Base-by-base conservation (phyloP, 1,140 invertebrate genomes). In the Ridgeia piscesae region DNA sequence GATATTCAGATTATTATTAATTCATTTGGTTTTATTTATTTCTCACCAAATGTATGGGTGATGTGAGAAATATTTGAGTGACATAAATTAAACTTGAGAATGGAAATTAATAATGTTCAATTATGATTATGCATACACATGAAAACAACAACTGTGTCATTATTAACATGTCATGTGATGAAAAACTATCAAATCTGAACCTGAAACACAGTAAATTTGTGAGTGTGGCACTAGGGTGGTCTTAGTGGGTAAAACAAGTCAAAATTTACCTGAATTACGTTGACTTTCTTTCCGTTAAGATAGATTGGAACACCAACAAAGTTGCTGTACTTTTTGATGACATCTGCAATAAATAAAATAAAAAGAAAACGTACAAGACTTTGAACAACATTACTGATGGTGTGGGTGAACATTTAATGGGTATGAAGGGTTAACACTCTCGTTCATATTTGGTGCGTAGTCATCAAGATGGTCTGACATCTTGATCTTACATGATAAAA, bases 311-410 rank as follows among this genome's bases (percentile, higher is more conserved):
- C 98, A 9, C 98, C 98, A 90, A 99, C 98, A 96, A 99, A 99
- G 95, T 99, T 99, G 95, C 98, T 99, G 96, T 99, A 99, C 95
- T 99, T 99, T 94, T 98, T 98, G 88, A 99, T 98, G 77, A 99
- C 97, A 93, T 97, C 98, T 98, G 95, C 33, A 96, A 96, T 95
- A 89, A 33, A 88, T 93, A 91, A 88, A 92, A 90, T 17, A 90
- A 34, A 90, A 17, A 17, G 27, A 17, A 42, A n/a, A n/a, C n/a
- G n/a, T n/a, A 42, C 42, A 42, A 42, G 42, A 11, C 4, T 42
- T 42, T 42, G 42, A 27, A 77, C 58, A 77, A 77, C 58, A 77
- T 77, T 77, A 77, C 58, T 21, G 27, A 77, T 11, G 17, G 58
- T 77, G 4, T 77, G 58, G 58, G 58, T 77, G 11, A 77, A 77